Evolutionary conservation across 2,888 invertebrate species (phyloP).

Genomic region (Candidula unifasciata): DNA sequence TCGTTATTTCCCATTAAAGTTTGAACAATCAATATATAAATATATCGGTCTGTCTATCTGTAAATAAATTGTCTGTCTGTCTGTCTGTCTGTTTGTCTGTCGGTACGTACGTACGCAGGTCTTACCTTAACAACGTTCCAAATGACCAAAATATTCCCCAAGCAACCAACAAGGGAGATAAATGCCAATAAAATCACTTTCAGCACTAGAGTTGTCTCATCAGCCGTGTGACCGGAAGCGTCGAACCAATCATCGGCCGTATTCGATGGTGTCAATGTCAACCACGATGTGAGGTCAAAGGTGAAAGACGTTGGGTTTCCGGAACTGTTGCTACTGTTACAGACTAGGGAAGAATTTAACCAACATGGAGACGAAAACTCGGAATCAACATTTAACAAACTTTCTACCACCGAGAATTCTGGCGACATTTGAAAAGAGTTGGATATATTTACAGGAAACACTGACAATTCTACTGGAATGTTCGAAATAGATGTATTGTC

Average conservation of each 20-base stretch:
- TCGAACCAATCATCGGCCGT: background rate
- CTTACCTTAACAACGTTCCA: slow-evolving; percentile 55
- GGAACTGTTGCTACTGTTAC: background rate
- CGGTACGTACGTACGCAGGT: background rate
- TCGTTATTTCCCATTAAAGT: too few relatives aligned
- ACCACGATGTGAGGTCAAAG: slow-evolving; percentile 28
- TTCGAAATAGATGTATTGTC: background rate
- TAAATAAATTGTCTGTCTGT: background rate
- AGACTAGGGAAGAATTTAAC: background rate
- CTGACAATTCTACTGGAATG: background rate
- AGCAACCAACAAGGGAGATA: slow-evolving; percentile 53
- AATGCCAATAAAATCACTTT: slow-evolving; percentile 55
- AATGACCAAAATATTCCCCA: slow-evolving; percentile 56
- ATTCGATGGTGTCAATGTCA: background rate
- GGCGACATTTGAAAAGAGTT: background rate
- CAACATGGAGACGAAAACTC: too few relatives aligned
- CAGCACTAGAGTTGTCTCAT: slow-evolving; percentile 15
- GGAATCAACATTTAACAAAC: background rate
- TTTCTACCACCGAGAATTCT: background rate
- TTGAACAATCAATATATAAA: background rate
- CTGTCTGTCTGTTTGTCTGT: background rate
- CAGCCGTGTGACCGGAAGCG: background rate
- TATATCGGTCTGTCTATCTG: background rate
- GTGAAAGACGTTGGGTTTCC: slow-evolving; percentile 27
- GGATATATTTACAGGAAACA: background rate